Evolutionary conservation across 2,888 invertebrate genomes (phyloP).

Genomic region (Sisyra terminalis): DNA sequence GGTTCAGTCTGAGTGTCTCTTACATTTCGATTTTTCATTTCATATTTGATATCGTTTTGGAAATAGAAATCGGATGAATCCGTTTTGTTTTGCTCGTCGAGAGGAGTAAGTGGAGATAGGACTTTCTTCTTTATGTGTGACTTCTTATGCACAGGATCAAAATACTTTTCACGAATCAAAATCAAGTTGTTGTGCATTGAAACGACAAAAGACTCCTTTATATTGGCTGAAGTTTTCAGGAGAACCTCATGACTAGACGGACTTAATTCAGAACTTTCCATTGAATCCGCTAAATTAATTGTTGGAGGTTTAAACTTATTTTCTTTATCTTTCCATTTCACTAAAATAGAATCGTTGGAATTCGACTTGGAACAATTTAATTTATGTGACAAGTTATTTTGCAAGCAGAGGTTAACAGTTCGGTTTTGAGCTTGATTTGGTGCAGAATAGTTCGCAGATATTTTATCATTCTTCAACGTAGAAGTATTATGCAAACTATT

Average conservation of each 20-base stretch:
- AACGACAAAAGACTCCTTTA: conserved; percentile 7
- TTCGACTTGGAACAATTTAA: too few relatives aligned
- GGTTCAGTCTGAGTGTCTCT: conserved; percentile 5
- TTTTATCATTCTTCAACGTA: too few relatives aligned
- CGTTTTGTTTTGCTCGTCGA: neutral
- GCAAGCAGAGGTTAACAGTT: too few relatives aligned
- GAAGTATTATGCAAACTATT: too few relatives aligned
- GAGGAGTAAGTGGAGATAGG: neutral
- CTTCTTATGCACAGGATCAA: conserved; percentile 3
- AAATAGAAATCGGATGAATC: conserved; percentile 5
- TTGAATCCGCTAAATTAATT: conserved; percentile 6
- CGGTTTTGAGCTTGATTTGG: too few relatives aligned
- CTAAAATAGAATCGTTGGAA: too few relatives aligned
- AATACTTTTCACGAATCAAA: conserved; percentile 5
- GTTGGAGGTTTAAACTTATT: too few relatives aligned
- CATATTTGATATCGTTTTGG: conserved; percentile 1
- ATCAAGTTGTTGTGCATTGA: conserved; percentile 5
- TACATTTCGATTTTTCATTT: neutral
- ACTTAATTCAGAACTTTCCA: conserved; percentile 4
- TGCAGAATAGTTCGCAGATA: too few relatives aligned
- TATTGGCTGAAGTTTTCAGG: conserved; percentile 1
- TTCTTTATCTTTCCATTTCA: too few relatives aligned
- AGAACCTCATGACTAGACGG: conserved; percentile 6
- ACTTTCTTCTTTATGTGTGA: neutral
- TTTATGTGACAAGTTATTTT: too few relatives aligned